These are phyloP conservation scores for Cassiopea andromeda DNA, from an alignment of 30 jellyfish, hydroid and myxozoan species.

Conservation along the genomic window DNA sequence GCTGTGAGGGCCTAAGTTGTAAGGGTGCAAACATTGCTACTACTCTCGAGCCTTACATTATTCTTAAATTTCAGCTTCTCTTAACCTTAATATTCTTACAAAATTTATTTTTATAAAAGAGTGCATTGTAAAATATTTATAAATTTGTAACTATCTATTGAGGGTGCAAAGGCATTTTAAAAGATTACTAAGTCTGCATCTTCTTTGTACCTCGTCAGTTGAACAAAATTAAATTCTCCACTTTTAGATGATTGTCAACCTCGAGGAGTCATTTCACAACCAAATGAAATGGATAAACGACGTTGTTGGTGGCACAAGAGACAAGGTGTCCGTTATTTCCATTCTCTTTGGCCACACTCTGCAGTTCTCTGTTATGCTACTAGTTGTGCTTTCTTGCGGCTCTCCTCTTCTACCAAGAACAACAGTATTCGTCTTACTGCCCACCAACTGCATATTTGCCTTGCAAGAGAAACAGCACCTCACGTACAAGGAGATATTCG, in stretches of 20 bases:
- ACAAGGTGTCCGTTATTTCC: slow-evolving; percentile 76
- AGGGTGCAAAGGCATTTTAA: no score
- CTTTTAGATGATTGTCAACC: slow-evolving; percentile 77
- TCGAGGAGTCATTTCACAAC: slow-evolving; percentile 66
- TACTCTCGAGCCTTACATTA: no score
- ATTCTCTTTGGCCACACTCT: slow-evolving; percentile 77
- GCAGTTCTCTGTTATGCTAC: slow-evolving; percentile 44
- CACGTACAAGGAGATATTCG: slow-evolving; percentile 70
- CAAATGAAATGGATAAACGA: slow-evolving; percentile 91
- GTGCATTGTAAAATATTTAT: no score
- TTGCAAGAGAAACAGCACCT: slow-evolving; percentile 65
- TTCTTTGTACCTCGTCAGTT: neutral
- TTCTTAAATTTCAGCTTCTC: no score
- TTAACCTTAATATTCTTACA: no score
- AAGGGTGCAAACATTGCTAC: no score
- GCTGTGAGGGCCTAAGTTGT: no score
- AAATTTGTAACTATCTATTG: no score
- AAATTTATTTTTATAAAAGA: no score
- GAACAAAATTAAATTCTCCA: neutral
- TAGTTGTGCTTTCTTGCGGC: slow-evolving; percentile 65
- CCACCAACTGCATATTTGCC: slow-evolving; percentile 81
- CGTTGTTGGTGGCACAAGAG: slow-evolving; percentile 92
- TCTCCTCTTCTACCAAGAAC: slow-evolving; percentile 74
- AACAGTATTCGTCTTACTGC: slow-evolving; percentile 66
- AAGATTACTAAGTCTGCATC: no score